Percentiles rank a stretch among this genome's conserved stretches.
Evolutionary conservation across 1,140 invertebrate genomes (phyloP).

Genomic region (Penaeus vannamei): DNA sequence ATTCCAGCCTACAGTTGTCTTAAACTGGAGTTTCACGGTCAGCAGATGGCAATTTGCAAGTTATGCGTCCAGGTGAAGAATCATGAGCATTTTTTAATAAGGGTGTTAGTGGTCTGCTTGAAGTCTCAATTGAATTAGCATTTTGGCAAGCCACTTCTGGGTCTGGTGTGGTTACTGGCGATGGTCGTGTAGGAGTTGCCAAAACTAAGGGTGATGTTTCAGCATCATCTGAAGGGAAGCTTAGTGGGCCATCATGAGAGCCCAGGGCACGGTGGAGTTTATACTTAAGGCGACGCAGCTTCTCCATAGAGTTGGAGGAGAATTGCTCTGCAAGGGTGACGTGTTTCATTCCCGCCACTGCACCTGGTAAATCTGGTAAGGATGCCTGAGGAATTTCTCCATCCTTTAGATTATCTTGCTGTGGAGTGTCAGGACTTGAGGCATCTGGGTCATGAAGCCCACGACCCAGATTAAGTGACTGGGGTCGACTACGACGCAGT

Average conservation of each 20-base stretch:
- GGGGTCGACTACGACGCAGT: conserved; percentile 43
- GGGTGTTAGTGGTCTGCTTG: conserved; percentile 42
- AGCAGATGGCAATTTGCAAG: conserved; percentile 17
- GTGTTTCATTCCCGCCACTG: conserved; percentile 42
- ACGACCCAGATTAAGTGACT: conserved; percentile 49
- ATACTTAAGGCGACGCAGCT: conserved; percentile 48
- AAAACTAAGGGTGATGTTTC: conserved; percentile 54
- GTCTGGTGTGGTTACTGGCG: conserved; percentile 14
- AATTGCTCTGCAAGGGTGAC: conserved; percentile 51
- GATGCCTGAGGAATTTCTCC: conserved; percentile 40
- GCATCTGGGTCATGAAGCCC: conserved; percentile 7
- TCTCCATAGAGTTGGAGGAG: conserved; percentile 50
- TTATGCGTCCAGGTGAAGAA: conserved; percentile 43
- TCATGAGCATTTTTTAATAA: conserved; percentile 40
- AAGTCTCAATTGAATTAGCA: background rate
- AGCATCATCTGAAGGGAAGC: conserved; percentile 41
- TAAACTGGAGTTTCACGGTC: conserved; percentile 61
- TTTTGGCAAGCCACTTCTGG: background rate
- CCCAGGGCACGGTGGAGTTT: conserved; percentile 49
- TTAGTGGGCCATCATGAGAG: conserved; percentile 42
- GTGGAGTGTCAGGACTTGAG: conserved; percentile 36
- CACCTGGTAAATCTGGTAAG: conserved; percentile 46
- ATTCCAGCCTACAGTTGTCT: background rate
- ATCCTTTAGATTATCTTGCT: conserved; percentile 24
- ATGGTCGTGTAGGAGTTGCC: conserved; percentile 28